Conservation (phyloP, 2,113 vertebrate species). For the Phyllostomus discolor region DNA sequence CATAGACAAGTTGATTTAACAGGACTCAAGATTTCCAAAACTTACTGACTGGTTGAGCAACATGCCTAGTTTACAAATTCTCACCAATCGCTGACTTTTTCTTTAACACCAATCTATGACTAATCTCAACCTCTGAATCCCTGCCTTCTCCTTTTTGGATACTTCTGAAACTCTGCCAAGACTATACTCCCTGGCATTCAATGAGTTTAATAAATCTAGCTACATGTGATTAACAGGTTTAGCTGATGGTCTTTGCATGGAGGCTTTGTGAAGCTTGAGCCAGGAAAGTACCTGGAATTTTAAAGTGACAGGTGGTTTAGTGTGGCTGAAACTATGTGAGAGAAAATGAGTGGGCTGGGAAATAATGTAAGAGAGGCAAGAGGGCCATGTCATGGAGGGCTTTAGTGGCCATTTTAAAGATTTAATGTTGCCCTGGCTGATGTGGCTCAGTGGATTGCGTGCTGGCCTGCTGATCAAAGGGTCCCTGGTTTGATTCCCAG, state of each 20-base stretch:
- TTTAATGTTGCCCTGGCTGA: not conserved
- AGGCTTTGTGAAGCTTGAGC: not conserved
- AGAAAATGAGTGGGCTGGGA: not conserved
- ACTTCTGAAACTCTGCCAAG: not conserved
- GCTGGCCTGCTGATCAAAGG: too few relatives aligned
- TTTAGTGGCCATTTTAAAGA: not conserved
- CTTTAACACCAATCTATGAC: not conserved
- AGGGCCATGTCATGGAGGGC: not conserved
- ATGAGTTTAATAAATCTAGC: not conserved
- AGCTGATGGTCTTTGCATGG: not conserved
- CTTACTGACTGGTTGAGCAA: not conserved
- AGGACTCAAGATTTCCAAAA: not conserved
- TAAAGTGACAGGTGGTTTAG: not conserved
- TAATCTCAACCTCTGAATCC: not conserved
- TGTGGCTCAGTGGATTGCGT: too few relatives aligned
- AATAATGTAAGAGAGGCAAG: not conserved
- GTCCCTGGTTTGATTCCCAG: too few relatives aligned
- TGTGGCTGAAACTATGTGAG: not conserved
- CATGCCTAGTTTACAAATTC: not conserved
- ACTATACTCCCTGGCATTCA: not conserved
- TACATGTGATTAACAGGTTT: not conserved
- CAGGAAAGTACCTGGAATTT: not conserved
- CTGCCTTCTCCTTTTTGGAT: not conserved
- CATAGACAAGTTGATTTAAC: not conserved
- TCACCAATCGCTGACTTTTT: not conserved